Base-by-base conservation (phyloP, 2,113 vertebrate genomes). In the Oncorhynchus nerka region DNA sequence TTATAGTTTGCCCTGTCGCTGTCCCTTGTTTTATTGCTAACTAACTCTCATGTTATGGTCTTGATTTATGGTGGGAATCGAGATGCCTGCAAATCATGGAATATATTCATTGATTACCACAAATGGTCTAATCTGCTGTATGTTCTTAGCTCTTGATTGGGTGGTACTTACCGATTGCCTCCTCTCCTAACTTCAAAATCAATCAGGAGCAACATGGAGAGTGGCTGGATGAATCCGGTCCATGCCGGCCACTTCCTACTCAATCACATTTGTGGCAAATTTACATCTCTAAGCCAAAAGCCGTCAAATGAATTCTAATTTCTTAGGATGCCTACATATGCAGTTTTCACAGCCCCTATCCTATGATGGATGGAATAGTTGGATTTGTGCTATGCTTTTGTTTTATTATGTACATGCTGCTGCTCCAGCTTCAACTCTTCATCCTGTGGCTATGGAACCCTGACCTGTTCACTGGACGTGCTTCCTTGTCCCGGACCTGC, bases 41-140 rank as follows among this genome's bases (percentile, higher is more conserved):
- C 94, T 96, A 97, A 97, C 93, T 94, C 92, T 91, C 91, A 84
- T 92, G 94, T 95, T 95, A 96, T 95, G 90, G 94, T 92, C 71
- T 83, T 96, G 97, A 98, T 97, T 98, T 96, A 98, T 94, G 90
- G 94, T 86, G 84, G 87, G 89, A 94, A 96, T 96, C 93, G 95
- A 96, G 90, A 81, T 5, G 82, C 92, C 93, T 94, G 95, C 97
- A 98, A 98, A 97, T 98, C 97, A 97, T 92, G 90, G 96, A 97
- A 98, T 98, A 98, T 99, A 97, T 96, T 93, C 94, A 99, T 99
- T 96, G 98, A 99, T 99, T 97, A 95, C 94, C 89, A 93, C 94
- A 96, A 97, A 98, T 97, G 96, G 97, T 97, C 96, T 96, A 96
- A 97, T 98, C 96, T 97, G 94, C 95, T 95, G 90, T 94, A 95